These are phyloP conservation scores for Phasia obesa DNA, from an alignment of 2,888 invertebrate genomes.

Conservation along the genomic window DNA sequence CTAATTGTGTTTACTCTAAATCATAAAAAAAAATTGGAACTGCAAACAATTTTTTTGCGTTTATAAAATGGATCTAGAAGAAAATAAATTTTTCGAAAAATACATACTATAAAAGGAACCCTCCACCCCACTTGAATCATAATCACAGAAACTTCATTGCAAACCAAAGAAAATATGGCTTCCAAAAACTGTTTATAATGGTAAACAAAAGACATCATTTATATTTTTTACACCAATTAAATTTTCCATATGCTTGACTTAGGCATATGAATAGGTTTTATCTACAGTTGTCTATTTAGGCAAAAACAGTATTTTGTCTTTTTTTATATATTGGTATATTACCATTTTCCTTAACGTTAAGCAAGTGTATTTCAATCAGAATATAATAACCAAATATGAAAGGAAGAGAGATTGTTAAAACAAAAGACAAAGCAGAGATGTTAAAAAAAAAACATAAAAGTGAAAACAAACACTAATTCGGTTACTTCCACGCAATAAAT, in stretches of 20 bases:
- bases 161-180: too few species aligned
- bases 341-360: constrained; percentile 49
- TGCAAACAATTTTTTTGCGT: too few species aligned
- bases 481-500: constrained; percentile 59
- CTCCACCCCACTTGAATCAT: too few species aligned
- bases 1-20: too few species aligned
- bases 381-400: constrained; percentile 1
- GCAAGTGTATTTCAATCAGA: constrained; percentile 58
- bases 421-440: constrained; percentile 29
- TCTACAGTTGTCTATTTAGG: not conserved
- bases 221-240: constrained; percentile 61
- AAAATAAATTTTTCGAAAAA: too few species aligned
- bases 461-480: constrained; percentile 43
- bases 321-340: constrained; percentile 17
- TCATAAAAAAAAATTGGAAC: too few species aligned
- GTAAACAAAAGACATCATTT: constrained; percentile 34
- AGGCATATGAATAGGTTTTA: not conserved
- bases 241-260: constrained; percentile 58
- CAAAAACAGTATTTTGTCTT: not conserved
- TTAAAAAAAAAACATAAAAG: constrained; percentile 22
- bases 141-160: too few species aligned
- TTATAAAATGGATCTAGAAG: too few species aligned
- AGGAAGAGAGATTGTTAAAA: not conserved
- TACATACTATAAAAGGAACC: too few species aligned
- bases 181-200: not conserved